Conservation (phyloP, 2,888 invertebrate genomes). For the Neria commutata region DNA sequence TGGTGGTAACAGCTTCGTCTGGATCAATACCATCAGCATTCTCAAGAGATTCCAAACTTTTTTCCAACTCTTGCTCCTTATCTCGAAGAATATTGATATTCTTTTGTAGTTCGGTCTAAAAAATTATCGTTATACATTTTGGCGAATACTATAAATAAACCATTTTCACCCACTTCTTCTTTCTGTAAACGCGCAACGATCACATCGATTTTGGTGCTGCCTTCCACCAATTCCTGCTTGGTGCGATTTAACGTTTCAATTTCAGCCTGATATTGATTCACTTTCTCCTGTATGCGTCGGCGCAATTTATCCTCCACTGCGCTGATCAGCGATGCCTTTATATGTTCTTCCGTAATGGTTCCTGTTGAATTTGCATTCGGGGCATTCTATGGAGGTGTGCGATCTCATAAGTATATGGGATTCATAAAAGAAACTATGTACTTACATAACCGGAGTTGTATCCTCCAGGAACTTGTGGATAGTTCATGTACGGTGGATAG, state of each 20-base stretch:
- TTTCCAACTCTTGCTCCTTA: slow-evolving; percentile 84
- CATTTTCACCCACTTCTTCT: slow-evolving; percentile 66
- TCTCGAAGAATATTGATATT: slow-evolving; percentile 84
- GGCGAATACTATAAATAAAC: neutral
- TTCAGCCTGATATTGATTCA: slow-evolving; percentile 90
- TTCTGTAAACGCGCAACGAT: slow-evolving; percentile 78
- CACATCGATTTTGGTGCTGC: slow-evolving; percentile 80
- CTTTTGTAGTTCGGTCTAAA: slow-evolving; percentile 73
- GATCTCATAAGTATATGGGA: too few relatives aligned
- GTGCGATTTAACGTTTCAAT: slow-evolving; percentile 86
- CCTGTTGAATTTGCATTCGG: slow-evolving; percentile 67
- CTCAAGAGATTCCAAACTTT: slow-evolving; percentile 76
- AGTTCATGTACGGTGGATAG: slow-evolving; percentile 65
- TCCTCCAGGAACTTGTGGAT: slow-evolving; percentile 49
- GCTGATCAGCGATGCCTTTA: slow-evolving; percentile 89
- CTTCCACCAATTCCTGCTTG: slow-evolving; percentile 83
- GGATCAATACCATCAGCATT: slow-evolving; percentile 85
- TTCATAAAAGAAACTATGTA: neutral
- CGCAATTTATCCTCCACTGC: slow-evolving; percentile 95
- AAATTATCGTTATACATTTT: slow-evolving; percentile 22
- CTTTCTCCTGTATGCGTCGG: slow-evolving; percentile 84
- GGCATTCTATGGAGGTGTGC: slow-evolving; percentile 43
- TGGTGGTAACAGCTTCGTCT: slow-evolving; percentile 96
- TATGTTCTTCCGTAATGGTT: slow-evolving; percentile 95
- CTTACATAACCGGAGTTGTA: slow-evolving; percentile 55